Evolutionary conservation across 2,797 vertebrate species (phyloP).

Genomic region (Gambelia wislizenii): DNA sequence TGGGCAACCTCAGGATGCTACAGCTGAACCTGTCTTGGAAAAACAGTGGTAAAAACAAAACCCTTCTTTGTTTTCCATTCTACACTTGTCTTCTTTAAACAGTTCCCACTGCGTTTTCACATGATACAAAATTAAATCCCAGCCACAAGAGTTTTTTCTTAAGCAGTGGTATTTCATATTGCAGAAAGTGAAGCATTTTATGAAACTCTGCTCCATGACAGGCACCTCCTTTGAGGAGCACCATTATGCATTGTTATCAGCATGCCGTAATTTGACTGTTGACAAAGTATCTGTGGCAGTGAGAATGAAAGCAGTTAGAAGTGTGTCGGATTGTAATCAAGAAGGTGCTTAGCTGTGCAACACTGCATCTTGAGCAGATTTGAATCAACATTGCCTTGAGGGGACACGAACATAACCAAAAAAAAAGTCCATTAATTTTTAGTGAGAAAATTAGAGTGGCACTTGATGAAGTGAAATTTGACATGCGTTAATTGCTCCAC

Average conservation of each 20-base stretch:
- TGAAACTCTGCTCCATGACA: constrained; percentile 76
- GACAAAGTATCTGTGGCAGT: constrained; percentile 86
- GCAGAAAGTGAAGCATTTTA: constrained; percentile 72
- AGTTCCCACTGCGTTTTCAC: constrained; percentile 51
- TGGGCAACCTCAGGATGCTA: constrained; percentile 47
- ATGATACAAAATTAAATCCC: constrained; percentile 59
- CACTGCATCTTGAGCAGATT: constrained; percentile 86
- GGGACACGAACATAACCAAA: constrained; percentile 75
- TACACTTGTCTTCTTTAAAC: constrained; percentile 58
- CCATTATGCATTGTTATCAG: constrained; percentile 85
- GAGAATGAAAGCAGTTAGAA: constrained; percentile 85
- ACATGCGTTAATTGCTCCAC: constrained; percentile 96
- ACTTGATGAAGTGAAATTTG: constrained; percentile 97
- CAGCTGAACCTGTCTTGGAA: constrained; percentile 73
- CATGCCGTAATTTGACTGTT: constrained; percentile 86
- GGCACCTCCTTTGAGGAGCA: constrained; percentile 78
- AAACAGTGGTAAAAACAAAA: constrained; percentile 61
- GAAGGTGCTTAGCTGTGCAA: constrained; percentile 89
- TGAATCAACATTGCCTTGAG: constrained; percentile 86
- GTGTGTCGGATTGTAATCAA: constrained; percentile 87
- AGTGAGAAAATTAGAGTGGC: constrained; percentile 93
- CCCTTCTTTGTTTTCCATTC: neutral
- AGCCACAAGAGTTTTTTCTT: constrained; percentile 62
- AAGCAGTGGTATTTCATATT: constrained; percentile 62
- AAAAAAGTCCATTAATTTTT: constrained; percentile 86